A percentile compares a stretch with the other conserved stretches of the same genome.
These are phyloP conservation scores for Isoperla grammatica DNA, from an alignment of 2,888 invertebrate genomes.

Conservation along the genomic window DNA sequence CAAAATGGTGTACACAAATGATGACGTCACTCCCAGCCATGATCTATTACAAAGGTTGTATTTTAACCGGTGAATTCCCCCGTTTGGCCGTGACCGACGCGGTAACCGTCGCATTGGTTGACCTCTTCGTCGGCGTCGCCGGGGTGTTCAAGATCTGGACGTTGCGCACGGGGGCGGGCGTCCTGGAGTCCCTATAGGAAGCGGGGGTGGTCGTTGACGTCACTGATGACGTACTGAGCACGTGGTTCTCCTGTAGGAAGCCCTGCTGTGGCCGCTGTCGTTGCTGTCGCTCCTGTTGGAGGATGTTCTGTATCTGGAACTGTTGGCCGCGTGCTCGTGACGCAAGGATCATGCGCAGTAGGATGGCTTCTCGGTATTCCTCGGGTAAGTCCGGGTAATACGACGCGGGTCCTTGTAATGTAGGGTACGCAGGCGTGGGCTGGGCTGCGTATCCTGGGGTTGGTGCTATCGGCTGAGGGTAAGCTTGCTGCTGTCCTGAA, in stretches of 20 bases:
- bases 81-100: slow-evolving; percentile 3
- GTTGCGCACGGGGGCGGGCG: slow-evolving; percentile 31
- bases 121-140: slow-evolving; percentile 26
- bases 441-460: background rate
- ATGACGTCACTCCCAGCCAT: too few relatives aligned
- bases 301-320: slow-evolving; percentile 12
- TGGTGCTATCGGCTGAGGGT: background rate
- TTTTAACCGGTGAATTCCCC: background rate
- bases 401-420: slow-evolving; percentile 3
- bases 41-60: too few relatives aligned
- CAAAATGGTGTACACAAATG: too few relatives aligned
- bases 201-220: slow-evolving; percentile 8
- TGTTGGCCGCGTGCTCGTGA: slow-evolving; percentile 23
- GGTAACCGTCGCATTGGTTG: slow-evolving; percentile 8
- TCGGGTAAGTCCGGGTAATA: slow-evolving; percentile 21
- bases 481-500: background rate
- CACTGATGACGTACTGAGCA: background rate
- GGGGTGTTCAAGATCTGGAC: slow-evolving; percentile 34
- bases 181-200: background rate
- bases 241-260: background rate
- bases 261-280: background rate
- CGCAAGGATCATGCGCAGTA: slow-evolving; percentile 26
- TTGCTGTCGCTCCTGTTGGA: background rate
- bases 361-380: slow-evolving; percentile 27
- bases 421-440: background rate